Conservation (phyloP, 2,113 vertebrate species). For the Theristicus caerulescens region DNA sequence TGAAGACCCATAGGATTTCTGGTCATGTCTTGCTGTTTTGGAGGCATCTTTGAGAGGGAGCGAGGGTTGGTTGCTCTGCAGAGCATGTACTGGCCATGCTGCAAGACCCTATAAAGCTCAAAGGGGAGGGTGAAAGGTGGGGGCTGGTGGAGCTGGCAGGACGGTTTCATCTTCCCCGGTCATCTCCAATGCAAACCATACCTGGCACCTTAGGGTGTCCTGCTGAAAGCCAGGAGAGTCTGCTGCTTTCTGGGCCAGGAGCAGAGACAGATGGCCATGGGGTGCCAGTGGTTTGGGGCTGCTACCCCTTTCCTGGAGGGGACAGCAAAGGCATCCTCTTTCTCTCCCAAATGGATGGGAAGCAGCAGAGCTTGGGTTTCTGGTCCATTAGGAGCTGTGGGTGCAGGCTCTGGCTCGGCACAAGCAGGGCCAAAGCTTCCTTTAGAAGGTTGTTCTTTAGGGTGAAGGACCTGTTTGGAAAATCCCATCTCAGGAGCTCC, state of each 20-base stretch:
- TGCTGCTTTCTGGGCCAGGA: background rate
- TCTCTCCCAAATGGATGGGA: background rate
- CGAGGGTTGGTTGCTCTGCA: background rate
- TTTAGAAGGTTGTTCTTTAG: background rate
- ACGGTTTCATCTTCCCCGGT: background rate
- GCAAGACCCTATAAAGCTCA: background rate
- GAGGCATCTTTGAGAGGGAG: background rate
- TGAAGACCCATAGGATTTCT: background rate
- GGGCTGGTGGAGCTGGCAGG: background rate
- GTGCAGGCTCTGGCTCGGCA: background rate
- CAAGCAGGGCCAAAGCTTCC: background rate
- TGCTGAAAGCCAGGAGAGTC: background rate
- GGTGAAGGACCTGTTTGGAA: background rate
- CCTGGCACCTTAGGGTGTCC: rapidly evolving
- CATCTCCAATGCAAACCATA: rapidly evolving
- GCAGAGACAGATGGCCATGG: rapidly evolving
- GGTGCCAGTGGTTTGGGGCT: background rate
- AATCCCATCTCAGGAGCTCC: background rate
- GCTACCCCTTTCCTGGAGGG: background rate
- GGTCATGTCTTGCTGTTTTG: background rate
- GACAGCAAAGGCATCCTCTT: background rate
- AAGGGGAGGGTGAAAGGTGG: background rate
- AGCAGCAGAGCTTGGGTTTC: background rate
- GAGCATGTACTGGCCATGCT: background rate
- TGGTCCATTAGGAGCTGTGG: background rate